Evolutionary conservation across 2,113 vertebrate species (phyloP).

Genomic region (Daphoenositta chrysoptera): DNA sequence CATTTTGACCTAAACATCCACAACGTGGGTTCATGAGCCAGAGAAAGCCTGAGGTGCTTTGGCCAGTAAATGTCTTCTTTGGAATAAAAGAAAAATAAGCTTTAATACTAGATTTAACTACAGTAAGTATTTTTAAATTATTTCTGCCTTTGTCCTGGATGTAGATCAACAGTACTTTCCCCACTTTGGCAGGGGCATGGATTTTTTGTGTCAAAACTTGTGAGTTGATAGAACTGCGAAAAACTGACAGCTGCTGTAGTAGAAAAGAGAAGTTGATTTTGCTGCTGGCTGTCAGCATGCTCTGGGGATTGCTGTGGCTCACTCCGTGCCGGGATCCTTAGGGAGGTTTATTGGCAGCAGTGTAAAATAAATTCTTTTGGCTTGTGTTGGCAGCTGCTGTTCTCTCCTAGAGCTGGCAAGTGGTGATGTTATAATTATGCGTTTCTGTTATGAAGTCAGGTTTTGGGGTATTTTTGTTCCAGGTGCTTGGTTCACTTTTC

Average conservation of each 20-base stretch:
- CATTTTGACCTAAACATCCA: not conserved
- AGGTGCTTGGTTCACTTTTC: slow-evolving; percentile 92
- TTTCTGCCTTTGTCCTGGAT: not conserved
- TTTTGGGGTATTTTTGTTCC: not conserved
- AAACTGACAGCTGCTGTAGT: not conserved
- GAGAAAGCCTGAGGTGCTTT: not conserved
- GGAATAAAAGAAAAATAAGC: not conserved
- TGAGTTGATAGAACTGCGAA: not conserved
- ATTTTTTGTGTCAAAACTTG: not conserved
- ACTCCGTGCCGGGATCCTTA: not conserved
- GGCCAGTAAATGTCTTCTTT: not conserved
- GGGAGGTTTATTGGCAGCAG: not conserved
- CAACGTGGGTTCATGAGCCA: not conserved
- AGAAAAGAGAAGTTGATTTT: not conserved
- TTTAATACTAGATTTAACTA: not conserved
- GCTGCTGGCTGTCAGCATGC: not conserved
- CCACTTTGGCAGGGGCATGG: not conserved
- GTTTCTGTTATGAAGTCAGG: not conserved
- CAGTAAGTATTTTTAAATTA: not conserved
- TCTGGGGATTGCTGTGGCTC: not conserved
- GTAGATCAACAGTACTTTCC: not conserved
- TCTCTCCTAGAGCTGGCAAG: not conserved
- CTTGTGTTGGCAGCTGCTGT: not conserved
- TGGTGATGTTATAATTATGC: not conserved
- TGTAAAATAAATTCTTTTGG: not conserved